A percentile compares a stretch with the other conserved stretches of the same genome.
Conservation (phyloP, 2,888 invertebrate species). For the Saturnia pavonia region DNA sequence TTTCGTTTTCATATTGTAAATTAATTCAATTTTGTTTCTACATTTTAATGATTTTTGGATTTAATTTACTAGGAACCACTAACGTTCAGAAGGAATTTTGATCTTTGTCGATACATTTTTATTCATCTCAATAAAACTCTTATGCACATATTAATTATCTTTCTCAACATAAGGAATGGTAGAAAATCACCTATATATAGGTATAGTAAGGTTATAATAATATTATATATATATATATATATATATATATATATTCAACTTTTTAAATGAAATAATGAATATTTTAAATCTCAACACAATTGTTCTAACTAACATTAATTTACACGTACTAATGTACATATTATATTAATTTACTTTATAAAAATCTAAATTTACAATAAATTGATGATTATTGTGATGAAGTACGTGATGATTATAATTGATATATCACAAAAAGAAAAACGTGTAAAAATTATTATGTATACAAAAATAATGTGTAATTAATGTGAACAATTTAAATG, state of each 20-base stretch:
- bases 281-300: constrained; percentile 53
- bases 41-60: constrained; percentile 21
- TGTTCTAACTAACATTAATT: constrained; percentile 48
- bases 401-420: constrained; percentile 10
- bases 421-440: constrained; percentile 7
- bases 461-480: background rate
- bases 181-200: constrained; percentile 49
- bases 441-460: background rate
- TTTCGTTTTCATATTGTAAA: constrained; percentile 23
- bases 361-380: constrained; percentile 3
- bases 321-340: constrained; percentile 18
- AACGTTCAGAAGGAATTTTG: constrained; percentile 48
- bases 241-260: background rate
- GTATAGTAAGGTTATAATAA: constrained; percentile 25
- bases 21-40: constrained; percentile 34
- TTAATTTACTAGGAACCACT: constrained; percentile 53
- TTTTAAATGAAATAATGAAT: constrained; percentile 35
- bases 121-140: constrained; percentile 33
- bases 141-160: constrained; percentile 37
- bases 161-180: constrained; percentile 58
- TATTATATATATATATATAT: background rate
- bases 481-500: background rate
- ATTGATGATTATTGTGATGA: constrained; percentile 21
- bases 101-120: constrained; percentile 40
- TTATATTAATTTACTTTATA: constrained; percentile 3